phyloP scores from a whole-genome alignment of 2,888 invertebrate genomes.

The Eupsilia transversa region DNA sequence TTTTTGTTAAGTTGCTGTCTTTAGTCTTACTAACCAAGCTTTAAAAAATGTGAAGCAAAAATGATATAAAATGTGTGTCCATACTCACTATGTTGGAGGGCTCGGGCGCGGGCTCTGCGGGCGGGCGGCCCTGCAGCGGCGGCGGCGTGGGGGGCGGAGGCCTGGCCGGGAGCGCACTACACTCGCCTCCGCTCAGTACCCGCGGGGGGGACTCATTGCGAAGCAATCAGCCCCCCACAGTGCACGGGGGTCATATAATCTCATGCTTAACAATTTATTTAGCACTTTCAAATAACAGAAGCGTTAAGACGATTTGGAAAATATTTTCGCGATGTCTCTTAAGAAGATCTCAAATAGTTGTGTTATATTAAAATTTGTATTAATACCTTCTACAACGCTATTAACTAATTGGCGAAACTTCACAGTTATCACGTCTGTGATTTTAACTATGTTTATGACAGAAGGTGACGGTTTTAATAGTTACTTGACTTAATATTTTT shows the following conservation, averaged over 20 bases:
- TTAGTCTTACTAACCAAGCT: neutral
- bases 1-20: neutral
- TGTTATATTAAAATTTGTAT: too few species aligned
- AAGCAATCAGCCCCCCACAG: conserved; percentile 78
- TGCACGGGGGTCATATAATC: conserved; percentile 46
- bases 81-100: conserved; percentile 6
- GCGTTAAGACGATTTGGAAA: too few species aligned
- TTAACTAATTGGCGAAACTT: too few species aligned
- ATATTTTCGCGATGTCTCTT: too few species aligned
- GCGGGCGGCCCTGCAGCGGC: conserved; percentile 52
- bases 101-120: conserved; percentile 51
- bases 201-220: conserved; percentile 78
- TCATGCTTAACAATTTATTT: conserved; percentile 32
- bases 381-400: too few species aligned
- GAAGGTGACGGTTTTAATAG: too few species aligned
- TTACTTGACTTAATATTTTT: too few species aligned
- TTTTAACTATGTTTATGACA: too few species aligned
- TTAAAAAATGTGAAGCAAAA: neutral
- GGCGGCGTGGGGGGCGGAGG: conserved; percentile 73
- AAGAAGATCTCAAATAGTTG: too few species aligned
- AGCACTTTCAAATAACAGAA: too few species aligned
- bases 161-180: conserved; percentile 83
- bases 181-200: conserved; percentile 82
- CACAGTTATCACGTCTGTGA: too few species aligned
- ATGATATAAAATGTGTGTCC: neutral